Evolutionary conservation across 2,888 invertebrate genomes (phyloP).

Genomic region (Mamestra brassicae): DNA sequence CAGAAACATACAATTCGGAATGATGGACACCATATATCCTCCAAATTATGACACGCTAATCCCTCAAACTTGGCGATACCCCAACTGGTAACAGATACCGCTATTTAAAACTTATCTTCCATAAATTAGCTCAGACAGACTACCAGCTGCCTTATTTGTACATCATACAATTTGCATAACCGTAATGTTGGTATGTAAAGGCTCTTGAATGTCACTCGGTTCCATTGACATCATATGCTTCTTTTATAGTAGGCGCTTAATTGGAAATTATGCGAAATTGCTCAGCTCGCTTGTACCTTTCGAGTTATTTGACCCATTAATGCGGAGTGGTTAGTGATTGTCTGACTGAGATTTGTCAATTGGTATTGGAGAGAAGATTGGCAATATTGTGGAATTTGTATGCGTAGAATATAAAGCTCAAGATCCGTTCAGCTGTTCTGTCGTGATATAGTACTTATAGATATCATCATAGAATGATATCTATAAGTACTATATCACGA

Average conservation of each 20-base stretch:
- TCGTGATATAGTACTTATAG: no score
- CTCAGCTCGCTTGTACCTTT: slow-evolving; percentile 13
- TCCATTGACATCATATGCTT: slow-evolving; percentile 35
- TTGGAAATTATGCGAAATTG: slow-evolving; percentile 35
- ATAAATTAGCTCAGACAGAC: slow-evolving; percentile 28
- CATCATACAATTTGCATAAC: slow-evolving; percentile 49
- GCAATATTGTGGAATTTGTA: slow-evolving; percentile 6
- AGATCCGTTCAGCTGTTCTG: no score
- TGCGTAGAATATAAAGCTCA: background rate
- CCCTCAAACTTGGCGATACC: slow-evolving; percentile 3
- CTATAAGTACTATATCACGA: no score
- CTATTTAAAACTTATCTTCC: slow-evolving; percentile 13
- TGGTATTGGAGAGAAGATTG: background rate
- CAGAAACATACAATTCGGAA: background rate
- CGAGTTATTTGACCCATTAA: slow-evolving; percentile 24
- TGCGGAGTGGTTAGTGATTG: slow-evolving; percentile 36
- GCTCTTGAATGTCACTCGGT: slow-evolving; percentile 40
- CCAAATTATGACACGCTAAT: slow-evolving; percentile 6
- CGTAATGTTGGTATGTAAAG: slow-evolving; percentile 14
- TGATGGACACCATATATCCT: background rate
- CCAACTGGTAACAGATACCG: slow-evolving; percentile 26
- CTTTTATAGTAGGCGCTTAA: slow-evolving; percentile 14
- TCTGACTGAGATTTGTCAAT: slow-evolving; percentile 20
- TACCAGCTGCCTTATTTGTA: slow-evolving; percentile 32
- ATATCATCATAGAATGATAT: no score